Conservation (phyloP, 2,113 vertebrate species). For the Anser brachyrhynchus region DNA sequence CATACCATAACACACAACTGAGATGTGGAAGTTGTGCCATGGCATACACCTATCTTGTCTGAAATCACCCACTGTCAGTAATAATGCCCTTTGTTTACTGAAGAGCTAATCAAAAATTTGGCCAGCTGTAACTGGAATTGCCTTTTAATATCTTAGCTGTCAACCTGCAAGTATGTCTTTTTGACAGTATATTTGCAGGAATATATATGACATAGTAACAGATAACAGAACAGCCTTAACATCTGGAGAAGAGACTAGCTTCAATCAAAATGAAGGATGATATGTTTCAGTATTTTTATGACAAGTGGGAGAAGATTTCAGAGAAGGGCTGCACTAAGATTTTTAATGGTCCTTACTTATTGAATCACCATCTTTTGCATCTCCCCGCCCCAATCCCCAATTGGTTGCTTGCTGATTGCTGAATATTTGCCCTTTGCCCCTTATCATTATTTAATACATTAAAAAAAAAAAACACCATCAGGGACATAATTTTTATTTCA, state of each 20-base stretch:
- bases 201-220: neutral
- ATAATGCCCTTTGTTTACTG: conserved; percentile 40
- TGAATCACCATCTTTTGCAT: neutral
- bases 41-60: neutral
- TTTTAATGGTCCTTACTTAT: conserved; percentile 28
- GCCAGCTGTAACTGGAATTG: conserved; percentile 38
- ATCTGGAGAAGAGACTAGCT: conserved; percentile 25
- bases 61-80: conserved; percentile 23
- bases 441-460: conserved; percentile 59
- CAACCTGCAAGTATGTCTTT: neutral
- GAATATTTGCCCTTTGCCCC: conserved; percentile 59
- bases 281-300: conserved; percentile 3
- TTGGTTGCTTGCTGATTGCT: conserved; percentile 37
- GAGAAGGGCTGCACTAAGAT: neutral
- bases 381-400: neutral
- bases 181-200: conserved; percentile 22
- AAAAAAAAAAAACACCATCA: conserved; percentile 24
- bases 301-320: conserved; percentile 17
- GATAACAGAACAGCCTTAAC: conserved; percentile 23
- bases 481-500: conserved; percentile 53
- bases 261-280: conserved; percentile 47
- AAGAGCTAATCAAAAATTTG: conserved; percentile 46
- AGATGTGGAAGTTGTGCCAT: neutral
- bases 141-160: conserved; percentile 48
- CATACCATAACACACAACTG: neutral